Evolutionary conservation across 2,113 vertebrate species (phyloP).

Genomic region (Panthera leo): DNA sequence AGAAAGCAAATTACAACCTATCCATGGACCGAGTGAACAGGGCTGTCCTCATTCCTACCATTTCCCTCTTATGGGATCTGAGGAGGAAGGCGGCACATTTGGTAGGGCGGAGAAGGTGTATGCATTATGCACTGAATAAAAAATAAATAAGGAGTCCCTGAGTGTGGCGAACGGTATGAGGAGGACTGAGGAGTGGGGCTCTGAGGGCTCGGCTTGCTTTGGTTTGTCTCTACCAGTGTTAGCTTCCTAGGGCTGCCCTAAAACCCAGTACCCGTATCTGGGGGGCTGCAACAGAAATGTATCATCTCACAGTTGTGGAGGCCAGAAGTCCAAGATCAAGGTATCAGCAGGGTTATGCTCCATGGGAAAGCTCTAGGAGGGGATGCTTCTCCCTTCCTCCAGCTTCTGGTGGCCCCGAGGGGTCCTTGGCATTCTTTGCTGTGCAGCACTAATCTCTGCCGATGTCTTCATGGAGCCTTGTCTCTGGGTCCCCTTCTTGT

Average conservation of each 20-base stretch:
- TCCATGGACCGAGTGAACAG: not conserved
- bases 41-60: not conserved
- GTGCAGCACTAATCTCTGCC: not conserved
- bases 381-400: not conserved
- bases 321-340: not conserved
- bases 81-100: not conserved
- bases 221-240: not conserved
- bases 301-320: not conserved
- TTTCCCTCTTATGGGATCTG: not conserved
- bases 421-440: not conserved
- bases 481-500: not conserved
- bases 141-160: not conserved
- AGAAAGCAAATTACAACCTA: not conserved
- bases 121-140: not conserved
- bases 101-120: not conserved
- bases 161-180: accelerated
- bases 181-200: not conserved
- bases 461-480: not conserved
- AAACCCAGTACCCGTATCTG: not conserved
- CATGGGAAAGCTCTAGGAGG: not conserved
- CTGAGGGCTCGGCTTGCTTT: not conserved
- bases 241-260: accelerated
- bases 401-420: not conserved
- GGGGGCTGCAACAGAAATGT: not conserved
- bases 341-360: not conserved